These are phyloP conservation scores for Eristalis pertinax DNA, from an alignment of 2,888 invertebrate genomes.

Conservation along the genomic window DNA sequence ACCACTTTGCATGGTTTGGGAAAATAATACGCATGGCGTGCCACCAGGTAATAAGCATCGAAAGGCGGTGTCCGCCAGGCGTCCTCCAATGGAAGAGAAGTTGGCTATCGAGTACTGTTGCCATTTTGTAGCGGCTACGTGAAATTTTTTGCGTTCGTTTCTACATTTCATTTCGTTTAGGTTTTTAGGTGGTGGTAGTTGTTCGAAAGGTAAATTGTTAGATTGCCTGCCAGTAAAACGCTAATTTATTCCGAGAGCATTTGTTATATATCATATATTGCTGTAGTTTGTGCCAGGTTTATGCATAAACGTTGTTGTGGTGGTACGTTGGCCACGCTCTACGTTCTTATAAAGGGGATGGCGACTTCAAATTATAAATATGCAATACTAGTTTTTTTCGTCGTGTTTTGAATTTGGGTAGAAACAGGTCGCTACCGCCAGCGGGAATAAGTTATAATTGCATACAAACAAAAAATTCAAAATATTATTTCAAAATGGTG, in stretches of 20 bases:
- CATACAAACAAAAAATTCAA: constrained; percentile 65
- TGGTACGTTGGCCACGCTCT: neutral
- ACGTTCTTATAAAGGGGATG: constrained; percentile 53
- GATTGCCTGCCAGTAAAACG: constrained; percentile 72
- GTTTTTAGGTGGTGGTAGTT: constrained; percentile 64
- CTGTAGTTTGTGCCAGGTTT: constrained; percentile 19
- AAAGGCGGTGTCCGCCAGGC: constrained; percentile 71
- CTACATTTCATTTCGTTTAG: constrained; percentile 66
- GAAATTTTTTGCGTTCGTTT: constrained; percentile 57
- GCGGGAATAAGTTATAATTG: constrained; percentile 67
- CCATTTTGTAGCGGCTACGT: constrained; percentile 65
- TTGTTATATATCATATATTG: constrained; percentile 35
- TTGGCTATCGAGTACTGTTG: constrained; percentile 65
- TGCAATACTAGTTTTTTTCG: constrained; percentile 58
- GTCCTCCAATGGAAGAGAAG: constrained; percentile 72
- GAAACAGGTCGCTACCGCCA: constrained; percentile 64
- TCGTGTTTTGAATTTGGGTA: constrained; percentile 65
- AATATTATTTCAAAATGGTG: constrained; percentile 69
- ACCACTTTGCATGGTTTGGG: constrained; percentile 68
- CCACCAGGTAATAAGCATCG: constrained; percentile 72
- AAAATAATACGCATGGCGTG: constrained; percentile 72
- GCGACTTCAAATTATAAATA: constrained; percentile 67
- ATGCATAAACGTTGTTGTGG: constrained; percentile 30
- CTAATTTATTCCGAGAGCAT: constrained; percentile 71
- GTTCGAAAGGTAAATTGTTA: constrained; percentile 71